Conservation (phyloP, 1,140 invertebrate species). For the Leguminivora glycinivorella region DNA sequence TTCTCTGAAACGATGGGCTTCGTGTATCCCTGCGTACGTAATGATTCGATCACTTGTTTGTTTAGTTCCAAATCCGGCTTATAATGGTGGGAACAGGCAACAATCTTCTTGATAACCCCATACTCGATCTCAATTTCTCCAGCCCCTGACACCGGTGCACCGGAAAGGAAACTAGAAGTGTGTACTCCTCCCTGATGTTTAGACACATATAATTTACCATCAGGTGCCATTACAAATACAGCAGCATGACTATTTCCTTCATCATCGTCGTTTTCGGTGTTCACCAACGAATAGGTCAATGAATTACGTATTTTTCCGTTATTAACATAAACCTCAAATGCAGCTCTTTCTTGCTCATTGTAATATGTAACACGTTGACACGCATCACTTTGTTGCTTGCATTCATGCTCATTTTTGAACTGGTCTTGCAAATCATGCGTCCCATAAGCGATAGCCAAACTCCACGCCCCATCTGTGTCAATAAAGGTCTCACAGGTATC, state of each 20-base stretch:
- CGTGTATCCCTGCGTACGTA: neutral
- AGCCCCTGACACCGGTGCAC: neutral
- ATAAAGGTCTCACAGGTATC: neutral
- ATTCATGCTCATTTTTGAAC: neutral
- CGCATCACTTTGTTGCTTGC: neutral
- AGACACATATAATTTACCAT: neutral
- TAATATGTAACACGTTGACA: neutral
- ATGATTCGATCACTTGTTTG: neutral
- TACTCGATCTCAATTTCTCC: neutral
- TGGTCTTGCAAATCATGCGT: neutral
- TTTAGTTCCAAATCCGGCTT: neutral
- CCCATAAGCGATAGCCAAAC: neutral
- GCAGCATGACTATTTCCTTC: neutral
- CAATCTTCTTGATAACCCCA: neutral
- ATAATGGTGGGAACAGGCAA: neutral
- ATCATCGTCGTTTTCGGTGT: neutral
- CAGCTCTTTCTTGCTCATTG: constrained; percentile 6
- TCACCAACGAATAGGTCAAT: neutral
- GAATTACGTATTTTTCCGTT: neutral
- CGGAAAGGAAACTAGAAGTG: neutral
- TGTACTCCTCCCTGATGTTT: neutral
- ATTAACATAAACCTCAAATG: neutral
- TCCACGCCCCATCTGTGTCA: neutral
- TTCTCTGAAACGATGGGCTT: neutral
- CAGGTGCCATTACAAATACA: neutral